phyloP scores from a whole-genome alignment of 2,113 vertebrate species.

The Crotalus helleri region DNA sequence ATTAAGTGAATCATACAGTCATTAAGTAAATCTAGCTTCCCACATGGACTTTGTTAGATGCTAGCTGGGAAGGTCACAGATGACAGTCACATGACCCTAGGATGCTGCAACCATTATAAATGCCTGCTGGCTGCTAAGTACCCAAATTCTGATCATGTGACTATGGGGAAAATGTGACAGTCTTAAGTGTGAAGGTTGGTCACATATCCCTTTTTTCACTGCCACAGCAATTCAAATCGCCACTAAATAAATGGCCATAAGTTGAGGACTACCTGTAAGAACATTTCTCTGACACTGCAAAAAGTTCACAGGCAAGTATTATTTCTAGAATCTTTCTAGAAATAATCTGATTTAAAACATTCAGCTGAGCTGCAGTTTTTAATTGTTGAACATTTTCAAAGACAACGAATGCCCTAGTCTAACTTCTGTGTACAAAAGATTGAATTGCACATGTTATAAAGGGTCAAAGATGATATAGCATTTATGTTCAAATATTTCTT shows the following conservation, averaged over 20 bases:
- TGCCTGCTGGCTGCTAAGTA: neutral
- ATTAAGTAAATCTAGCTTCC: neutral
- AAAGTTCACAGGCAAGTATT: neutral
- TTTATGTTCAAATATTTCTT: neutral
- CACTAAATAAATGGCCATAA: neutral
- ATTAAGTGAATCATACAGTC: neutral
- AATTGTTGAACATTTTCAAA: neutral
- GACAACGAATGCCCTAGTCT: neutral
- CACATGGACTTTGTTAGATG: neutral
- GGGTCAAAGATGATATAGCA: too few species aligned
- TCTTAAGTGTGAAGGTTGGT: neutral
- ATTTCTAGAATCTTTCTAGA: neutral
- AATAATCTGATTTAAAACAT: neutral
- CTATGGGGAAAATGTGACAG: neutral
- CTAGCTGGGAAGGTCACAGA: neutral
- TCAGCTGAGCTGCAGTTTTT: neutral
- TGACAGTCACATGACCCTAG: neutral
- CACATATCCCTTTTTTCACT: neutral
- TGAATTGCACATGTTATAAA: neutral
- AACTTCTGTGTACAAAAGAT: neutral
- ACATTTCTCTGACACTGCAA: neutral
- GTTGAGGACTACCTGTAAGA: neutral
- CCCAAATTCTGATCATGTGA: neutral
- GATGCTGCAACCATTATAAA: neutral
- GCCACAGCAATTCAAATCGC: neutral